Evolutionary conservation across 2,797 vertebrate genomes (phyloP).

Genomic region (Brotula barbata): DNA sequence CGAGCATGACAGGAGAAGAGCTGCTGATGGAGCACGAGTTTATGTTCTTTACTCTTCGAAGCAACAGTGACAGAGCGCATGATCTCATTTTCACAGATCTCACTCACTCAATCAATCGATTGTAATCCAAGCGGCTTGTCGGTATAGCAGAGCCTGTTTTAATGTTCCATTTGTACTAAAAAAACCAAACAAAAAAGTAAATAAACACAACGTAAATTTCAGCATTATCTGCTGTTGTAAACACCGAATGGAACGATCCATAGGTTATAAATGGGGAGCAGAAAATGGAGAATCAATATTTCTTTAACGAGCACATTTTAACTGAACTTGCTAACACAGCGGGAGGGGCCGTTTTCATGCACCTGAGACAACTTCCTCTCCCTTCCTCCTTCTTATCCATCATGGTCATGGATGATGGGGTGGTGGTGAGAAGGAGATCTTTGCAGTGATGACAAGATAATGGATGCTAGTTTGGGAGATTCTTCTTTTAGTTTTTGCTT

Average conservation of each 20-base stretch:
- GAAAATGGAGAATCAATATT: conserved; percentile 64
- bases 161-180: conserved; percentile 34
- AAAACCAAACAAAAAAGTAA: no score
- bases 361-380: conserved; percentile 2
- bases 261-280: conserved; percentile 62
- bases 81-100: conserved; percentile 27
- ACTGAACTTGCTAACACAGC: conserved; percentile 6
- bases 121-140: neutral
- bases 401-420: conserved; percentile 13
- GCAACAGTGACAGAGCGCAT: conserved; percentile 1
- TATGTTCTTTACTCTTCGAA: no score
- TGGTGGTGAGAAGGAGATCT: neutral
- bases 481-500: conserved; percentile 7
- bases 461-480: neutral
- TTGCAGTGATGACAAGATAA: conserved; percentile 11
- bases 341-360: conserved; percentile 12
- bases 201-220: conserved; percentile 17
- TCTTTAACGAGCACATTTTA: conserved; percentile 51
- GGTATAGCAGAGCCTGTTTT: no score
- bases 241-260: conserved; percentile 53
- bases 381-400: conserved; percentile 11
- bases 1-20: neutral
- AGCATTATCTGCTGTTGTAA: conserved; percentile 15
- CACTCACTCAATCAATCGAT: no score
- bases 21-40: neutral